phyloP scores from a whole-genome alignment of 1,140 invertebrate genomes.

The Andrena cerasifolii region DNA sequence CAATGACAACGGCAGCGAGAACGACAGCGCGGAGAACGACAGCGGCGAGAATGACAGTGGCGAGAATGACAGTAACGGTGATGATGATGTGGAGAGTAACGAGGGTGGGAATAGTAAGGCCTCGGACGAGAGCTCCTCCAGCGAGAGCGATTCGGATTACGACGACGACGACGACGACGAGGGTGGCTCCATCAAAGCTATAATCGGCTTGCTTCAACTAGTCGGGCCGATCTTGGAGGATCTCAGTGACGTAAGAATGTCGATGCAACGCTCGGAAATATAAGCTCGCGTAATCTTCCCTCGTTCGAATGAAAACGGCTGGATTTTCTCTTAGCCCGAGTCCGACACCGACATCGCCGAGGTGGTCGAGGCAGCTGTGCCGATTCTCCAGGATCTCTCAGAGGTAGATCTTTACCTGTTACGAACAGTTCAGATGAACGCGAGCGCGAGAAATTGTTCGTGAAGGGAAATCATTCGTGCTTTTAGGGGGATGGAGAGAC shows the following conservation, averaged over 20 bases:
- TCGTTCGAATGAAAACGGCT: not conserved
- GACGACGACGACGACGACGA: slow-evolving; percentile 65
- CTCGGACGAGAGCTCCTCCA: not conserved
- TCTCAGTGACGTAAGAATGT: slow-evolving; percentile 77
- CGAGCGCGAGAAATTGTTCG: not conserved
- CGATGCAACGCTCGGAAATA: not conserved
- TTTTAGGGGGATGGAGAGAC: slow-evolving; percentile 75
- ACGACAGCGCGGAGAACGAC: slow-evolving; percentile 32
- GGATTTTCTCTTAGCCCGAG: slow-evolving; percentile 73
- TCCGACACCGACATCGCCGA: slow-evolving; percentile 73
- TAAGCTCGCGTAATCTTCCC: not conserved
- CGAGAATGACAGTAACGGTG: slow-evolving; percentile 15
- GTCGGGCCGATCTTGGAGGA: slow-evolving; percentile 77
- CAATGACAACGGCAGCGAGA: not conserved
- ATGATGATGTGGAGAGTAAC: slow-evolving; percentile 44
- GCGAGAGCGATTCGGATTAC: slow-evolving; percentile 38
- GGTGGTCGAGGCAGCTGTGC: slow-evolving; percentile 71
- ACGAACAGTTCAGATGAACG: no score
- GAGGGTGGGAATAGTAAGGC: not conserved
- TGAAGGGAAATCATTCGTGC: not conserved
- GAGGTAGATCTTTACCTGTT: slow-evolving; percentile 64
- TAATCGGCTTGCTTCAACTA: slow-evolving; percentile 74
- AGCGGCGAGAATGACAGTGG: not conserved
- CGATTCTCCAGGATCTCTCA: slow-evolving; percentile 74
- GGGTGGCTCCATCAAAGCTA: slow-evolving; percentile 69